Base-by-base conservation (phyloP, 2,888 invertebrate species). In the Mystacides longicornis region DNA sequence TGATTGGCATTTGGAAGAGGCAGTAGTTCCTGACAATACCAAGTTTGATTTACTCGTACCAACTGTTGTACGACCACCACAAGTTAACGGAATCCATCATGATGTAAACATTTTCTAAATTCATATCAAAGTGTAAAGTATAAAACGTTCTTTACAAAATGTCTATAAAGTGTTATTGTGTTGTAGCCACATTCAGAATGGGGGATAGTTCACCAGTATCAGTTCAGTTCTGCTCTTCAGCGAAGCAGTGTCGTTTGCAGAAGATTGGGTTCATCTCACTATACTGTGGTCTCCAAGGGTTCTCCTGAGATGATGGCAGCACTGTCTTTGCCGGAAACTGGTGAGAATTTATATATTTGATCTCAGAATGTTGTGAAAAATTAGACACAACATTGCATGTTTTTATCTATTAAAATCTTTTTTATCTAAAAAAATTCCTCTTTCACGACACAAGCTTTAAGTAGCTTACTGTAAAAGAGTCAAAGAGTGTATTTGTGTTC, bases 221-320 rank as follows among this genome's bases (percentile, higher is more conserved):
- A 92, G 50, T 93, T 93, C 69, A 87, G 89, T 14, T 96, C 95
- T 1, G 83, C 79, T 60, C 76, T 94, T 2, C 95, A 96, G 69
- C 78, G 96, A 1, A 92, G 95, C 83, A 88, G 93, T 1, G 95
- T 96, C 1, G 87, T 94, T 49, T 85, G 87, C 0, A 80, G 92
- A 2, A 81, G 85, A 22, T 71, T 93, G 3, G 86, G 85, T 2
- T 86, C 85, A 9, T 77, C 81, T 23, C 81, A 87, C 53, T 86
- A 89, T 64, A 83, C 87, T 60, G 81, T 92, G 0, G 96, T 86
- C 69, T 89, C 89, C 66, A 96, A 97, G 71, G 96, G 95, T 0
- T 91, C 95, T 2, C 96, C 97, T 0, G 96, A 97, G 71, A 93
- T 89, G 87, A 79, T 97, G 23, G 73, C 83, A 19, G 86, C 87